These are phyloP conservation scores for Meiosimyza decipiens DNA, from an alignment of 2,888 invertebrate species.

Conservation along the genomic window DNA sequence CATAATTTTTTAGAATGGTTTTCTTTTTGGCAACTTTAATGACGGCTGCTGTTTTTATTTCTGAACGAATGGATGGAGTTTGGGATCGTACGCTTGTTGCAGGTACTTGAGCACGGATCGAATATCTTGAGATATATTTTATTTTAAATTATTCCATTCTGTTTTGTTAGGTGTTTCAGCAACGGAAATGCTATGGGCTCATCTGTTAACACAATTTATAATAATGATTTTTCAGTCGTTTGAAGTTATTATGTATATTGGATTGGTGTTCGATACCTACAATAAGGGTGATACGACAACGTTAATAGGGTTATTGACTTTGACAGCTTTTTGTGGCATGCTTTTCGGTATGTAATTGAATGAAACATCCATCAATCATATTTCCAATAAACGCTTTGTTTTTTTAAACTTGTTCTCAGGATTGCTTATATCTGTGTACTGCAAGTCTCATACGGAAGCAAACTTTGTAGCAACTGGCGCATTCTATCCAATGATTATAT, in stretches of 20 bases:
- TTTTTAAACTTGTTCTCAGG: conserved; percentile 66
- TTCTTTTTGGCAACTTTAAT: conserved; percentile 88
- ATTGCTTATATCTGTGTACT: conserved; percentile 83
- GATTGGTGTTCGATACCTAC: conserved; percentile 64
- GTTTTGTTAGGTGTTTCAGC: conserved; percentile 73
- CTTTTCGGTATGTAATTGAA: conserved; percentile 70
- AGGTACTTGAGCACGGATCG: conserved; percentile 64
- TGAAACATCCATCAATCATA: too few species aligned
- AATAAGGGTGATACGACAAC: conserved; percentile 67
- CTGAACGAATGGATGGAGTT: conserved; percentile 84
- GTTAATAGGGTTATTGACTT: conserved; percentile 73
- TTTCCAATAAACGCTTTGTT: too few species aligned
- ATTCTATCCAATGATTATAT: conserved; percentile 88
- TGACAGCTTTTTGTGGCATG: conserved; percentile 87
- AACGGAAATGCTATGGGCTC: conserved; percentile 83
- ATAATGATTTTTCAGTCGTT: conserved; percentile 79
- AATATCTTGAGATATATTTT: not conserved
- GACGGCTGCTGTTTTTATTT: conserved; percentile 84
- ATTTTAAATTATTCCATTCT: not conserved
- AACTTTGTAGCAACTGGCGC: conserved; percentile 89
- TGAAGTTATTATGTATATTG: conserved; percentile 67
- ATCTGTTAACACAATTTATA: conserved; percentile 79
- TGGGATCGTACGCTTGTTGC: conserved; percentile 89
- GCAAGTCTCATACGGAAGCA: conserved; percentile 81
- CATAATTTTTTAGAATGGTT: conserved; percentile 72